Base-by-base conservation (phyloP, 2,888 invertebrate genomes). In the Sphaerophoria taeniata region DNA sequence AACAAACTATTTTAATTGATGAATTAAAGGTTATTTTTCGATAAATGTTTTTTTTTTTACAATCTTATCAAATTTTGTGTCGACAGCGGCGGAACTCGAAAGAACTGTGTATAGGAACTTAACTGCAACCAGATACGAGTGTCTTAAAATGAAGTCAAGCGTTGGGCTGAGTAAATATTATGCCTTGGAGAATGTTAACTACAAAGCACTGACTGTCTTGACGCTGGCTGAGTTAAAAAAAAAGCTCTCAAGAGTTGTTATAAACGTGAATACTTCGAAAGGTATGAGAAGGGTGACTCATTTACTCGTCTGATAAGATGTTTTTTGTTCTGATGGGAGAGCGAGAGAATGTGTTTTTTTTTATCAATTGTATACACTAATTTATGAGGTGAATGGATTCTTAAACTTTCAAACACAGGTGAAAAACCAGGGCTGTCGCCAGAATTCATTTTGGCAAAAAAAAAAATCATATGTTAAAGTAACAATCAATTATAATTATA, bases 161-260 rank as follows among this genome's bases (percentile, higher is more conserved):
- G 60, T 33, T 63, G 79, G 45, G 5, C 74, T 79, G 69, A 53
- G 69, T 71, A 84, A 79, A 84, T 79, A 84, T 79, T 84, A 72
- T 76, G 72, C 72, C 69, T 45, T 55, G 67, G 49, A 61, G 80
- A 85, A 76, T 69, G 80, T 56, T 63, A 61, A 72, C 80, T 71
- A 24, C 24, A 24, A 24, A 60, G 56, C 78, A 65, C 74, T 75
- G 58, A 71, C 79, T 75, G 67, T 60, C 55, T 79, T 83, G 7
- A 49, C 61, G 71, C 47, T 47, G 65, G 63, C 71, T 78, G 67
- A 69, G 6, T 9, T 11, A 43, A 43, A 60, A 49, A 51, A 51
- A 58, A 82, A 56, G 60, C 45, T 39, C 16, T 34, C 61, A 72
- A 75, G 72, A 51, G 56, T 43, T 55, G 73, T 75, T 43, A 77